Evolutionary conservation across 1,140 invertebrate species (phyloP).

Genomic region (Drosophila sp.): DNA sequence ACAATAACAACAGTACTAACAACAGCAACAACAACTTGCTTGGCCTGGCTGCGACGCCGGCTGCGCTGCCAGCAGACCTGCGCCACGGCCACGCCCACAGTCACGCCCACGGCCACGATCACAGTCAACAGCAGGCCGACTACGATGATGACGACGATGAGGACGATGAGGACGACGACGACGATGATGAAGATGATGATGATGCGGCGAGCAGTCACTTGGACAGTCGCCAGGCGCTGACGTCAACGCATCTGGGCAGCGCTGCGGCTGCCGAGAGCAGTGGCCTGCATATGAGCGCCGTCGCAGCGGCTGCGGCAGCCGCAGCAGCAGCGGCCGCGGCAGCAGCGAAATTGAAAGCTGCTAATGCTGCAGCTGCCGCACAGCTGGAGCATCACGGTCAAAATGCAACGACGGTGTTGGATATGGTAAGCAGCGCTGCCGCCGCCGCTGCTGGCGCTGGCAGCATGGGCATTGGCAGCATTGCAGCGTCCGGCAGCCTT

Average conservation of each 20-base stretch:
- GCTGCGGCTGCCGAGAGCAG: conserved; percentile 56
- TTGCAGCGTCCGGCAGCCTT: conserved; percentile 46
- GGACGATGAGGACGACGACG: conserved; percentile 53
- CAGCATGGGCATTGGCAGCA: conserved; percentile 14
- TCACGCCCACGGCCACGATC: conserved; percentile 30
- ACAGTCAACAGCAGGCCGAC: conserved; percentile 32
- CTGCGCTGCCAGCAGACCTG: conserved; percentile 49
- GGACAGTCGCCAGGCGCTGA: conserved; percentile 50
- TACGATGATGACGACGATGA: conserved; percentile 54
- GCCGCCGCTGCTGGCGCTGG: conserved; percentile 1
- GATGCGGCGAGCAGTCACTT: conserved; percentile 58
- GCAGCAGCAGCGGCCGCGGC: conserved; percentile 64
- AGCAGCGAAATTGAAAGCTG: conserved; percentile 52
- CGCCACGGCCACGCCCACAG: conserved; percentile 42
- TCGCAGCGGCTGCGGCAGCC: conserved; percentile 63
- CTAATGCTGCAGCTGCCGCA: conserved; percentile 25
- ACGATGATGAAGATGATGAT: conserved; percentile 60
- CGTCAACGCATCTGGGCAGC: conserved; percentile 55
- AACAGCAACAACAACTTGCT: conserved; percentile 44
- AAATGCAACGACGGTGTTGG: conserved; percentile 52
- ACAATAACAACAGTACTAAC: conserved; percentile 33
- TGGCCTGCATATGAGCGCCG: conserved; percentile 65
- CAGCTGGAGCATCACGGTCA: conserved; percentile 65
- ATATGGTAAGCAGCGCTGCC: conserved; percentile 50
- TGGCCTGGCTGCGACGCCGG: conserved; percentile 23